A percentile compares a stretch with the other conserved stretches of the same genome.
These are phyloP conservation scores for Macrochelys suwanniensis DNA, from an alignment of 2,797 vertebrate genomes.

Conservation along the genomic window DNA sequence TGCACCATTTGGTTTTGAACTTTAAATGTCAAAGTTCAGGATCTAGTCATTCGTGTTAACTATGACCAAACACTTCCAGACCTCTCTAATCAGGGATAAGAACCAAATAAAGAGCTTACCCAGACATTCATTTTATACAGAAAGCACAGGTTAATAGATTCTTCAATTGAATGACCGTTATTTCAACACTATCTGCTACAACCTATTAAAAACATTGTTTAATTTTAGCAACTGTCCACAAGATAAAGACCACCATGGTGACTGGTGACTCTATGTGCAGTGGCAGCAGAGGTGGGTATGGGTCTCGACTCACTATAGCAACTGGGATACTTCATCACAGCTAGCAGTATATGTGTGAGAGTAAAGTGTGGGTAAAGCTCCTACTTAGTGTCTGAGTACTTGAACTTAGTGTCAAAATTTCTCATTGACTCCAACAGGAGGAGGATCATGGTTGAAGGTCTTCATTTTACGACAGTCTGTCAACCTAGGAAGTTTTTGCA, in stretches of 20 bases:
- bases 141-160: neutral
- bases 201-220: neutral
- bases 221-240: neutral
- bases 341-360: neutral
- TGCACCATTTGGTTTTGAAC: neutral
- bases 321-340: too few species aligned
- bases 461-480: neutral
- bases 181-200: neutral
- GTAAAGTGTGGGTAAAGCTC: neutral
- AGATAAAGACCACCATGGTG: neutral
- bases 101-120: neutral
- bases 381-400: too few species aligned
- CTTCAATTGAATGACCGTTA: neutral
- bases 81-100: too few species aligned
- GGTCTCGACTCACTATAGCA: neutral
- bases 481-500: neutral
- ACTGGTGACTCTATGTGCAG: neutral
- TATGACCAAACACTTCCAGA: too few species aligned
- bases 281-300: neutral
- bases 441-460: neutral
- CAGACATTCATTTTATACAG: neutral
- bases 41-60: neutral
- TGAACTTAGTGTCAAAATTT: neutral
- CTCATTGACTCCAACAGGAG: neutral
- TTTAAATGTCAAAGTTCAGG: neutral